Conservation (phyloP, 2,888 invertebrate genomes). For the Lasius fuliginosus region DNA sequence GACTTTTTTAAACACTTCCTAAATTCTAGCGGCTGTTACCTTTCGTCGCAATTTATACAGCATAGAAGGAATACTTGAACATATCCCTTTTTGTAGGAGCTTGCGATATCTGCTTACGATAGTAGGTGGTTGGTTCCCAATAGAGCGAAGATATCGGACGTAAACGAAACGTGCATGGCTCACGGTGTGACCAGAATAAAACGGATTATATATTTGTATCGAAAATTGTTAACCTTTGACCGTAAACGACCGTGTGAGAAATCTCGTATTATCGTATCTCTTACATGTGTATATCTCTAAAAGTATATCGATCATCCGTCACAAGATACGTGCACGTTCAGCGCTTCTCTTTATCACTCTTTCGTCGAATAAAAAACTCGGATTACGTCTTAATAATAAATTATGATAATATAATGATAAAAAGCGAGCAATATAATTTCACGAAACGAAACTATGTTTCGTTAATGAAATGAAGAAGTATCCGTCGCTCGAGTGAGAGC, state of each 20-base stretch:
- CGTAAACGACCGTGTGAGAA: conserved; percentile 6
- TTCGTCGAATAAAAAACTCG: background rate
- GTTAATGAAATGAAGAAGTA: conserved; percentile 30
- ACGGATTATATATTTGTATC: conserved; percentile 29
- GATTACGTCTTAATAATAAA: background rate
- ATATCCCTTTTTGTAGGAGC: background rate
- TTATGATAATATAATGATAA: background rate
- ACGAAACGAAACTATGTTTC: background rate
- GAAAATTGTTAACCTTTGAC: conserved; percentile 49
- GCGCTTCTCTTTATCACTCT: background rate
- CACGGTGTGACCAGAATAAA: conserved; percentile 46
- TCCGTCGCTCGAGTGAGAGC: background rate
- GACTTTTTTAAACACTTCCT: background rate
- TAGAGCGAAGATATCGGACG: conserved; percentile 48
- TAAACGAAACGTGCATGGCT: conserved; percentile 33
- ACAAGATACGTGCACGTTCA: background rate
- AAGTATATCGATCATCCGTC: background rate
- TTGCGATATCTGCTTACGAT: conserved; percentile 20
- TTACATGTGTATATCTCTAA: background rate
- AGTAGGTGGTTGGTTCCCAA: conserved; percentile 45
- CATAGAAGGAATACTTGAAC: background rate
- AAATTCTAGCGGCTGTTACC: background rate
- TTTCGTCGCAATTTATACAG: background rate
- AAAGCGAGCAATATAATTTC: background rate
- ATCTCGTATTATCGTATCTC: conserved; percentile 2